These are phyloP conservation scores for Parthenolecanium corni DNA, from an alignment of 2,888 invertebrate species.

Conservation along the genomic window DNA sequence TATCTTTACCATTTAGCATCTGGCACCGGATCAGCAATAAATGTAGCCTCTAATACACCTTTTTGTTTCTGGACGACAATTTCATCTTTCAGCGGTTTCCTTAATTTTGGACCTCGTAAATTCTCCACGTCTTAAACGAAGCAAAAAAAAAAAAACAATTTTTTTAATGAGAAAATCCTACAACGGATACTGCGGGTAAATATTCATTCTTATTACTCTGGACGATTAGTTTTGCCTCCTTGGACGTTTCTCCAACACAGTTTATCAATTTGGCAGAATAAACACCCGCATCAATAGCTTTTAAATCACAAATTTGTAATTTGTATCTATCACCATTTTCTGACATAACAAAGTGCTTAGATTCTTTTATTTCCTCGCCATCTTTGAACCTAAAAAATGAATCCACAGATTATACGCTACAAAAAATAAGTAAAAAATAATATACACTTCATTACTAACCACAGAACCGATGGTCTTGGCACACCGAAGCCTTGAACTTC, in stretches of 20 bases:
- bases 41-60: slow-evolving; percentile 55
- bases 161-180: background rate
- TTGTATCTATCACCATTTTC: slow-evolving; percentile 60
- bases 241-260: slow-evolving; percentile 64
- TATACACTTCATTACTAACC: slow-evolving; percentile 40
- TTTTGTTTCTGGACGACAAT: slow-evolving; percentile 58
- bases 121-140: slow-evolving; percentile 56
- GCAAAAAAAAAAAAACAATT: background rate
- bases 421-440: too few species aligned
- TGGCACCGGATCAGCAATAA: slow-evolving; percentile 82
- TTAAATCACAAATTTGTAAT: slow-evolving; percentile 57
- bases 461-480: slow-evolving; percentile 65
- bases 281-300: slow-evolving; percentile 59
- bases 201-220: slow-evolving; percentile 46
- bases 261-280: slow-evolving; percentile 75
- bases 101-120: slow-evolving; percentile 63
- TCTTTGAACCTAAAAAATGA: slow-evolving; percentile 47
- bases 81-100: slow-evolving; percentile 53
- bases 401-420: background rate
- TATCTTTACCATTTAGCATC: slow-evolving; percentile 61
- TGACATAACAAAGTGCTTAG: slow-evolving; percentile 48
- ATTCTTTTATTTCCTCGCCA: slow-evolving; percentile 56
- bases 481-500: slow-evolving; percentile 63
- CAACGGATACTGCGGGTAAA: background rate
- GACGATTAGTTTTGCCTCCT: slow-evolving; percentile 60